A percentile compares a stretch with the other conserved stretches of the same genome.
These are phyloP conservation scores for Lasioglossum villosulum DNA, from an alignment of 2,888 invertebrate species.

Conservation along the genomic window DNA sequence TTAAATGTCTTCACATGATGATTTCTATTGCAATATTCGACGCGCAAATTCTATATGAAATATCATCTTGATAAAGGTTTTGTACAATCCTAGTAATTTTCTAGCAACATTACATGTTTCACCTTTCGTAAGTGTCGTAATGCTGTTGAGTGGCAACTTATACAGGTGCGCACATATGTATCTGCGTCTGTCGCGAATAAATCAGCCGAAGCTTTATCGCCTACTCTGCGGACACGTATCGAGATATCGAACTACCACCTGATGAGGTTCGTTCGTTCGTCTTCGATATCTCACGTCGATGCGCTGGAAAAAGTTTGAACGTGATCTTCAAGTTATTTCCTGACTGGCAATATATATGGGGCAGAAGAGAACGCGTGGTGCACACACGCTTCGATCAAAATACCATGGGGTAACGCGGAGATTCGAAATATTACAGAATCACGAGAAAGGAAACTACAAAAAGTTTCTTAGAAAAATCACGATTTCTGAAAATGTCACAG, in stretches of 20 bases:
- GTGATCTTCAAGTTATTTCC: conserved; percentile 20
- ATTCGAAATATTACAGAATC: neutral
- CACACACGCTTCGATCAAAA: neutral
- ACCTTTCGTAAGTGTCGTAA: neutral
- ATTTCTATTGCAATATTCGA: neutral
- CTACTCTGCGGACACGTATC: neutral
- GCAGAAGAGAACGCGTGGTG: neutral
- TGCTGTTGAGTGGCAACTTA: neutral
- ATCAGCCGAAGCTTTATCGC: conserved; percentile 32
- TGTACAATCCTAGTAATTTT: neutral
- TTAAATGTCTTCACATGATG: no score
- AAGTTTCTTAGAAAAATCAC: neutral
- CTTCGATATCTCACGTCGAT: conserved; percentile 38
- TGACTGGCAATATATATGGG: conserved; percentile 25
- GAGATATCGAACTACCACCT: conserved; percentile 25
- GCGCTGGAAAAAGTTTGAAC: conserved; percentile 9
- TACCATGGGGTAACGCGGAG: neutral
- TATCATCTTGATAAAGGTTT: neutral
- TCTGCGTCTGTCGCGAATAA: conserved; percentile 27
- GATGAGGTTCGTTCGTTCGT: conserved; percentile 27
- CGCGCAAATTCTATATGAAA: neutral
- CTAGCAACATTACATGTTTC: neutral
- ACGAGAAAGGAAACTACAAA: neutral
- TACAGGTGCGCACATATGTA: neutral
- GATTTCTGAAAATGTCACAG: no score